Evolutionary conservation across 2,113 vertebrate species (phyloP).

Genomic region (Ornithorhynchus anatinus): DNA sequence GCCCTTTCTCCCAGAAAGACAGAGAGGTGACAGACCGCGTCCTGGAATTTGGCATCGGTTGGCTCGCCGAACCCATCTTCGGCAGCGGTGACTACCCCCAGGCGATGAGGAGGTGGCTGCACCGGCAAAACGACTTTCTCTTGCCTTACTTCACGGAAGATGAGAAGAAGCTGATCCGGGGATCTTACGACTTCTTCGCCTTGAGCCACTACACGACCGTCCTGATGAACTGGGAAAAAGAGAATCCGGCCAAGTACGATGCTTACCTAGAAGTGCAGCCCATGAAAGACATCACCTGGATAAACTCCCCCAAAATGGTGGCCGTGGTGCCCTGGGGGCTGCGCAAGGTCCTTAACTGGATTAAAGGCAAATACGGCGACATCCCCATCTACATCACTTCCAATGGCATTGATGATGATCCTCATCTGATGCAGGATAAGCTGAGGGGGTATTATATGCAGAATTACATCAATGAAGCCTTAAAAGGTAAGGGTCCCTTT

Average conservation of each 20-base stretch:
- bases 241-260: conserved; percentile 83
- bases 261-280: conserved; percentile 84
- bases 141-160: conserved; percentile 89
- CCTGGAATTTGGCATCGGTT: conserved; percentile 87
- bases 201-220: conserved; percentile 91
- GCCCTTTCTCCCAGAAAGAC: conserved; percentile 85
- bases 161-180: conserved; percentile 79
- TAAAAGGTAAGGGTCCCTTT: conserved; percentile 85
- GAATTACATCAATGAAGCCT: conserved; percentile 92
- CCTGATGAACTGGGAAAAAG: conserved; percentile 86
- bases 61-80: conserved; percentile 94
- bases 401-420: conserved; percentile 87
- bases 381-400: conserved; percentile 86
- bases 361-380: conserved; percentile 82
- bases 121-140: conserved; percentile 76
- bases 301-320: conserved; percentile 69
- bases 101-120: conserved; percentile 88
- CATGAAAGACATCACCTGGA: conserved; percentile 90
- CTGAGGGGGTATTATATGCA: conserved; percentile 88
- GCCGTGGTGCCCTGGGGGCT: conserved; percentile 94
- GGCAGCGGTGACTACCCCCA: conserved; percentile 89
- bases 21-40: conserved; percentile 84
- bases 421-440: conserved; percentile 77
- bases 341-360: conserved; percentile 82
- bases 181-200: conserved; percentile 93